phyloP scores from a whole-genome alignment of 2,888 invertebrate species.

The Volucella inflata region DNA sequence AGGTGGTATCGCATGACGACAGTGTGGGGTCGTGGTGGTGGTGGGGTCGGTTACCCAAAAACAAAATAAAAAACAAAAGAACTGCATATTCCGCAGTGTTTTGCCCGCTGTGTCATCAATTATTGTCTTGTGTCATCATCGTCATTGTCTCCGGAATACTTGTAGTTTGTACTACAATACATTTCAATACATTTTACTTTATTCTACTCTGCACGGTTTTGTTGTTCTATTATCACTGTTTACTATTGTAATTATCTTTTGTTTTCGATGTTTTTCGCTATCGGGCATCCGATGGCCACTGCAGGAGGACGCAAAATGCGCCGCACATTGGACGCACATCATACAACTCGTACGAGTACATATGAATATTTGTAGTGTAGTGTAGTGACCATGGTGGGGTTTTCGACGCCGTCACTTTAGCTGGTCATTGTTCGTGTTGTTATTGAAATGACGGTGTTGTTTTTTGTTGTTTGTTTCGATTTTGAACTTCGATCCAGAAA shows the following conservation, averaged over 20 bases:
- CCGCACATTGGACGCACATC: conserved; percentile 34
- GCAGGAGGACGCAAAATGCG: conserved; percentile 27
- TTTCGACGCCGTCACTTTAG: not conserved
- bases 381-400: not conserved
- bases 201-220: not conserved
- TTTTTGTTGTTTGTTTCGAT: conserved; percentile 28
- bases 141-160: conserved; percentile 19
- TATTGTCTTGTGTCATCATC: conserved; percentile 56
- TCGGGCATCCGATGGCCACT: conserved; percentile 43
- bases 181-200: not conserved
- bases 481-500: conserved; percentile 50
- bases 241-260: conserved; percentile 66
- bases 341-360: not conserved
- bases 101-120: conserved; percentile 44
- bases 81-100: conserved; percentile 26
- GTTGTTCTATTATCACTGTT: conserved; percentile 37
- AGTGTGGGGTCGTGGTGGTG: not conserved
- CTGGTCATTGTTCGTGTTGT: not conserved
- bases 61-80: conserved; percentile 24
- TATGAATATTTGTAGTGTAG: not conserved
- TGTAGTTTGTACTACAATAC: not conserved
- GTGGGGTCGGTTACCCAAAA: conserved; percentile 27
- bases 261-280: conserved; percentile 60
- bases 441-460: not conserved
- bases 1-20: not conserved